These are phyloP conservation scores for Chamaetylas fuelleborni DNA, from an alignment of 2,113 vertebrate species.

Conservation along the genomic window DNA sequence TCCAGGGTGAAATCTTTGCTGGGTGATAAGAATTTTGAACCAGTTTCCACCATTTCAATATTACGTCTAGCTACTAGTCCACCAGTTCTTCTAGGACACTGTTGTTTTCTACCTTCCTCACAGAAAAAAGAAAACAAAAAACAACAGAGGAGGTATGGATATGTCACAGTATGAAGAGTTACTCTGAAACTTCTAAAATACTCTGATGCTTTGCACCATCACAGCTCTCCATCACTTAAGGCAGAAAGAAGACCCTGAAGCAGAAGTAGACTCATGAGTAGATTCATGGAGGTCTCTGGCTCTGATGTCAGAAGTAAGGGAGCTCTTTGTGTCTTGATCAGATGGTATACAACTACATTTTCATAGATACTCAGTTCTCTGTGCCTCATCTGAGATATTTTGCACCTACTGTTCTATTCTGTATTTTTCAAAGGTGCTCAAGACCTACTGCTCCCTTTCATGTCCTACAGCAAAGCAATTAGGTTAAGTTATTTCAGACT, in stretches of 20 bases:
- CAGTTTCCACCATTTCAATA: background rate
- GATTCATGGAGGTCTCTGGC: background rate
- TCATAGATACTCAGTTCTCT: slow-evolving; percentile 5
- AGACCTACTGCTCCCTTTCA: slow-evolving; percentile 55
- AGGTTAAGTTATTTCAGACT: slow-evolving; percentile 64
- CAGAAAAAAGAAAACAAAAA: background rate
- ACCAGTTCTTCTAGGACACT: background rate
- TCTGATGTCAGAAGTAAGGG: slow-evolving; percentile 7
- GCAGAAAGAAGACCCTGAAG: slow-evolving; percentile 21
- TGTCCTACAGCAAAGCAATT: slow-evolving; percentile 47
- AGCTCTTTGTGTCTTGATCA: background rate
- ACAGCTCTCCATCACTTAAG: background rate
- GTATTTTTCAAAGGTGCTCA: slow-evolving; percentile 43
- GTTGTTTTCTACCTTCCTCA: background rate
- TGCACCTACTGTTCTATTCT: slow-evolving; percentile 39
- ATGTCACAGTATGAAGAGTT: background rate
- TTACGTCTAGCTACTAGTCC: background rate
- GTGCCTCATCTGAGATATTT: slow-evolving; percentile 4
- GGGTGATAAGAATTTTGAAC: background rate
- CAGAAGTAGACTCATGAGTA: background rate
- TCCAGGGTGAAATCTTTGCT: background rate
- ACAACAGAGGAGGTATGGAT: background rate
- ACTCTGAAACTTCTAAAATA: slow-evolving; percentile 10
- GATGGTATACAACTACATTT: slow-evolving; percentile 5
- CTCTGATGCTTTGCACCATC: background rate